These are phyloP conservation scores for Catostomus latipinnis DNA, from an alignment of 2,797 vertebrate species.

Conservation along the genomic window DNA sequence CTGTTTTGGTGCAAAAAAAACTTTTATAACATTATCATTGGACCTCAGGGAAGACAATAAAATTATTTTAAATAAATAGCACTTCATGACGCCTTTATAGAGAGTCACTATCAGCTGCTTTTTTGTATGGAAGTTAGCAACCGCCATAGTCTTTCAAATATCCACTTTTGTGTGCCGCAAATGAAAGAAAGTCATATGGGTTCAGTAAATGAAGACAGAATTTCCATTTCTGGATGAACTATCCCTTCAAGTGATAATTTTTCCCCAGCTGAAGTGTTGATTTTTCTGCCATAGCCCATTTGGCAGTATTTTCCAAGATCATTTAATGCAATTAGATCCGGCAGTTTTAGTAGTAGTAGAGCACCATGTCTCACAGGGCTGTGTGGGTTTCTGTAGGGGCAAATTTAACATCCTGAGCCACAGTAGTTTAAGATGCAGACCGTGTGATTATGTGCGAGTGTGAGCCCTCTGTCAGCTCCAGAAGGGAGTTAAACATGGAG, in stretches of 20 bases:
- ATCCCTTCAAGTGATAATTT: background rate
- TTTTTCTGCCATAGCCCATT: background rate
- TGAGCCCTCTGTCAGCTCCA: conserved; percentile 23
- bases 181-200: too few species aligned
- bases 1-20: too few species aligned
- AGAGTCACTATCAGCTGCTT: too few species aligned
- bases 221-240: too few species aligned
- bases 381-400: conserved; percentile 1
- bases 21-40: too few species aligned
- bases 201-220: too few species aligned
- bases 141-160: too few species aligned
- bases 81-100: too few species aligned
- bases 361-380: conserved; percentile 1
- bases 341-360: background rate
- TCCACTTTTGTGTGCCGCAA: too few species aligned
- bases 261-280: background rate
- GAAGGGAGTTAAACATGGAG: conserved; percentile 27
- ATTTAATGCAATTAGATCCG: conserved; percentile 3
- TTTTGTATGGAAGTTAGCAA: too few species aligned
- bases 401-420: conserved; percentile 22
- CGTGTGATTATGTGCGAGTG: conserved; percentile 28
- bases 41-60: too few species aligned
- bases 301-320: background rate
- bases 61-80: too few species aligned
- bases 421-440: conserved; percentile 37